Evolutionary conservation across 1,140 invertebrate species (phyloP).

Genomic region (Drosophila arizonae): DNA sequence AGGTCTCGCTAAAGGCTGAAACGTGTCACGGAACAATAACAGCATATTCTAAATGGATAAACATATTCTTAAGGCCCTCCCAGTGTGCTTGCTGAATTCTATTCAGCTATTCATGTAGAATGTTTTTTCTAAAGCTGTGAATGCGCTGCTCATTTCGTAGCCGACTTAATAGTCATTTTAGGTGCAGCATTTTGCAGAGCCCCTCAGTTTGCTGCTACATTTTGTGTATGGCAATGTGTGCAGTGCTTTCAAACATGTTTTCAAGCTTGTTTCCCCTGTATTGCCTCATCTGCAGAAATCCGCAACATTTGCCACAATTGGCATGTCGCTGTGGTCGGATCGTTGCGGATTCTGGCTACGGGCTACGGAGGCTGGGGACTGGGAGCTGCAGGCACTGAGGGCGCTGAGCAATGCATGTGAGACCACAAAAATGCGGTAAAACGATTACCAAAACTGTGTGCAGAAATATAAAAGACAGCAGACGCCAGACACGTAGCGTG

Average conservation of each 20-base stretch:
- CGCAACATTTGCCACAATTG: constrained; percentile 70
- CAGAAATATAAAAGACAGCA: constrained; percentile 10
- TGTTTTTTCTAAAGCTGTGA: not conserved
- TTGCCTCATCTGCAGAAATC: constrained; percentile 30
- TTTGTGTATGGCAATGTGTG: constrained; percentile 38
- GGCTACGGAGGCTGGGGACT: not conserved
- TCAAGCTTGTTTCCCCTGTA: constrained; percentile 10
- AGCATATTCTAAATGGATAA: constrained; percentile 22
- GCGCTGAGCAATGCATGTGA: constrained; percentile 47
- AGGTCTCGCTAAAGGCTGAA: constrained; percentile 48
- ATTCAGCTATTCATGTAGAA: constrained; percentile 20
- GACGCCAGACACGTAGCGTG: constrained; percentile 12
- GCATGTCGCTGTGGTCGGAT: constrained; percentile 59
- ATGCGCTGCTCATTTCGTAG: constrained; percentile 31
- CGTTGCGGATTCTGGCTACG: constrained; percentile 33
- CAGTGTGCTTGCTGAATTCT: constrained; percentile 22
- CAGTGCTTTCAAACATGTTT: constrained; percentile 53
- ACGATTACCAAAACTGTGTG: constrained; percentile 59
- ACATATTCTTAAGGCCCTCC: constrained; percentile 11
- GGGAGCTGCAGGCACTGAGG: constrained; percentile 21
- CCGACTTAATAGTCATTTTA: constrained; percentile 15
- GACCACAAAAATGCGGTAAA: constrained; percentile 67
- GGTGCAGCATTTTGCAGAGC: not conserved
- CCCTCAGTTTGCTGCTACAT: constrained; percentile 26
- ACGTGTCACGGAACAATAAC: constrained; percentile 22